Evolutionary conservation across 2,113 vertebrate species (phyloP), one percentile per base, ranked within the genome.

Genomic region (Saccopteryx leptura): DNA sequence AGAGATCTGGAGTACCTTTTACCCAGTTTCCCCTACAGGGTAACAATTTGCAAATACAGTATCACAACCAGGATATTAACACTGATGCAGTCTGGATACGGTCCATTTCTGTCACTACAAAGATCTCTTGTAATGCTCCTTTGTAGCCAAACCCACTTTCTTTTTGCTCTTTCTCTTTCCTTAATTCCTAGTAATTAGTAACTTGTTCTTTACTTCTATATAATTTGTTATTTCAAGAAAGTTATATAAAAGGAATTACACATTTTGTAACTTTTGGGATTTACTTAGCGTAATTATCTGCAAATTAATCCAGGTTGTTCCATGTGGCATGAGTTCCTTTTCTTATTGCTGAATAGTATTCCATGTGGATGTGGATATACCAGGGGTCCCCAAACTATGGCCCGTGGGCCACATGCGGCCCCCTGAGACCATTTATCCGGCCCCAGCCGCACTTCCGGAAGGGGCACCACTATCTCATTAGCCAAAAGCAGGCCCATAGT

Each of bases 211-310:
- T 19, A 71, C 63, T 92, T 84, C 46, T 87, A 0, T 88, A 76
- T 39, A 39, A 88, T 56, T 71, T 83, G 52, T 88, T 14, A 26
- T 86, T 93, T 80, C 58, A 86, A 74, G 74, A 60, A 31, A 72
- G 56, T 50, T 56, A 24, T 17, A 12, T 78, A n/a, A 90, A 69
- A 61, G 61, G 71, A 79, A 56, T 72, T 31, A 65, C 65, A 52
- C 7, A 65, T 17, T 52, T 63, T 85, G 39, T 90, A 54, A 78
- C 23, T 24, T 66, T 46, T 85, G 31, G 26, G 23, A 61, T 50
- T 87, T 78, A 74, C n/a, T 80, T 24, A 48, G 65, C 4, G 3
- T 68, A 60, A 54, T 74, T 93, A 39, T 72, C 13, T 17, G 52
- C 52, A 69, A 26, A 63, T 56, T 86, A 48, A 60, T 68, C 15